Percentiles rank a stretch among this genome's conserved stretches.
Evolutionary conservation across 92 coral and sea anemone species (phyloP).

Genomic region (Porites evermanni): DNA sequence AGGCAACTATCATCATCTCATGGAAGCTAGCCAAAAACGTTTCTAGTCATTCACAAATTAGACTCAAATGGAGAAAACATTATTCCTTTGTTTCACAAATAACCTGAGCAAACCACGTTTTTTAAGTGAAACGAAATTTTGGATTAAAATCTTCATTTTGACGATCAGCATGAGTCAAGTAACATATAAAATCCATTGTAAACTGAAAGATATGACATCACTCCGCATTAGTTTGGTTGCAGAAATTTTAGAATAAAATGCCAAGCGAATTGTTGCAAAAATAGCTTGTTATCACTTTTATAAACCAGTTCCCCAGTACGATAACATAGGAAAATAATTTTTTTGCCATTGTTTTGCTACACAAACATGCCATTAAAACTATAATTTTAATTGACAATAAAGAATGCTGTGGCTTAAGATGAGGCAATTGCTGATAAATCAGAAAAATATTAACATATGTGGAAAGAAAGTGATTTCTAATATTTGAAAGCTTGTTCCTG

Average conservation of each 20-base stretch:
- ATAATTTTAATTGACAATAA: constrained; percentile 3
- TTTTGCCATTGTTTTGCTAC: not conserved
- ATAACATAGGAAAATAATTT: not conserved
- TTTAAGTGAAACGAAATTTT: not conserved
- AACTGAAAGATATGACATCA: not conserved
- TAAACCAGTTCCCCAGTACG: not conserved
- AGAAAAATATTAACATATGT: constrained; percentile 13
- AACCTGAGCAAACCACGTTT: not conserved
- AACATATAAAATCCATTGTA: not conserved
- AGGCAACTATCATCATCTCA: not conserved
- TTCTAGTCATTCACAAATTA: not conserved
- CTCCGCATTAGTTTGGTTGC: not conserved
- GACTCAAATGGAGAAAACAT: not conserved
- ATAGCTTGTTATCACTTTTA: not conserved
- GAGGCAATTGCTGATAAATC: not conserved
- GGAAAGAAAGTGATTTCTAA: not conserved
- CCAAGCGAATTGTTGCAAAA: not conserved
- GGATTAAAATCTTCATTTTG: not conserved
- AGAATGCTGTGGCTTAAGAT: constrained; percentile 7
- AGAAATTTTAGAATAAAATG: not conserved
- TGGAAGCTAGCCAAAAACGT: not conserved
- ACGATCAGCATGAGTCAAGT: not conserved
- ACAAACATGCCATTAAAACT: not conserved
- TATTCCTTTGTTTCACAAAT: not conserved
- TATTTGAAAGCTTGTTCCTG: not conserved